Conservation (phyloP, 2,113 vertebrate species). For the Varanus salvator region DNA sequence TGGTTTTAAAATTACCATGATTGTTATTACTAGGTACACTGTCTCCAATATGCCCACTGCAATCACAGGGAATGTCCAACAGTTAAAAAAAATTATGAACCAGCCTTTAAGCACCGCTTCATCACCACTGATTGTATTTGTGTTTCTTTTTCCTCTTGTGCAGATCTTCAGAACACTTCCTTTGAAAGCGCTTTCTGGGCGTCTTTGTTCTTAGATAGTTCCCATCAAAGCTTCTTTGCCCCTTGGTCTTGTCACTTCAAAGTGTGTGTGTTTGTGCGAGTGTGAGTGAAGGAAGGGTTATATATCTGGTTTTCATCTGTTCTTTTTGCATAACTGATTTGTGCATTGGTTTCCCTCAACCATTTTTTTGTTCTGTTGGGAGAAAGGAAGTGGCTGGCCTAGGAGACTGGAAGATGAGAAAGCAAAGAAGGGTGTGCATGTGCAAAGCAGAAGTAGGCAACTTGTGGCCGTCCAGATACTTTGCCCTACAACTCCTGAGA, state of each 20-base stretch:
- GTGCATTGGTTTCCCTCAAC: slow-evolving; percentile 38
- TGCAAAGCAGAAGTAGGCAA: not conserved
- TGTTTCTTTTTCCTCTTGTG: slow-evolving; percentile 18
- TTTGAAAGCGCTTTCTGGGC: slow-evolving; percentile 35
- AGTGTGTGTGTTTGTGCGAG: not conserved
- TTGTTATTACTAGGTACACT: slow-evolving; percentile 57
- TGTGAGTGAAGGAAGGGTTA: not conserved
- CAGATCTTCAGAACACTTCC: slow-evolving; percentile 32
- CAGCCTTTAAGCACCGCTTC: slow-evolving; percentile 13
- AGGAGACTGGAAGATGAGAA: slow-evolving; percentile 57
- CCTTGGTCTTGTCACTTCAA: slow-evolving; percentile 51
- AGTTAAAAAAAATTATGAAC: slow-evolving; percentile 52
- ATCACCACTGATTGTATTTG: slow-evolving; percentile 10
- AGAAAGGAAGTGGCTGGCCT: slow-evolving; percentile 64
- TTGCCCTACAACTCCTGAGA: too few species aligned
- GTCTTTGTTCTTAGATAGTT: slow-evolving; percentile 5
- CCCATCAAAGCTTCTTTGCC: slow-evolving; percentile 25
- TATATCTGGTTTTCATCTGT: not conserved
- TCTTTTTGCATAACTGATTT: slow-evolving; percentile 1
- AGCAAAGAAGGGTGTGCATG: too few species aligned
- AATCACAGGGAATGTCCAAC: slow-evolving; percentile 23
- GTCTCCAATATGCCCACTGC: slow-evolving; percentile 53
- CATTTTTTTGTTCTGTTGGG: not conserved
- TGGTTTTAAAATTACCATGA: slow-evolving; percentile 42
- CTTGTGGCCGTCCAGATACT: not conserved